Base-by-base conservation (phyloP, 2,888 invertebrate genomes). In the Lissonota sp. region DNA sequence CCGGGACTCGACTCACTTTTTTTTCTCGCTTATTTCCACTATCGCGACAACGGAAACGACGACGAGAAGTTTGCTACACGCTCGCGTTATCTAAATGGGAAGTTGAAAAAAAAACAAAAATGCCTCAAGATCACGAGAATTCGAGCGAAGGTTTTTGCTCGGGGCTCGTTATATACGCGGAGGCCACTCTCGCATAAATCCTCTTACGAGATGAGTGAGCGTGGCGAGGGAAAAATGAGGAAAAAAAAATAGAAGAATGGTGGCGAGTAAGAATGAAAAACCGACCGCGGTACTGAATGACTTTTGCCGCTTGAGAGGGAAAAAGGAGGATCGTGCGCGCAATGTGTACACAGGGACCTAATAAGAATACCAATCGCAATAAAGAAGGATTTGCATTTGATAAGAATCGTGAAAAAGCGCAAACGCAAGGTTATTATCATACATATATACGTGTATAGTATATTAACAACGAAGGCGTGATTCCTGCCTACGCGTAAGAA, bases 361-460 rank as follows among this genome's bases (percentile, higher is more conserved):
- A 82, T 82, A 82, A 82, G 82, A 82, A 82, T 82, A 86, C 89
- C 90, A 91, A 91, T 90, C 86, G 90, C 89, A 90, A 89, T 92
- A 91, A 91, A 92, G 87, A 87, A 90, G 90, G 90, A 90, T 91
- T 92, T 92, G 89, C 91, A 90, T 90, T 88, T 90, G 90, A 91
- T 91, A 91, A 91, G 89, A 86, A 87, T 87, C 87, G 86, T 87
- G 88, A 90, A 91, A 91, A 91, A 88, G 84, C 84, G 87, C 88
- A 84, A 26, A 83, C 86, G 88, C 87, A 88, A 88, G 89, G 86
- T 86, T 88, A 85, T 80, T 80, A 82, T 82, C 82, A 66, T 82
- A 66, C 78, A 79, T 82, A 69, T 62, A n/a, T 86, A 84, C 76
- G 37, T 14, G 63, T 66, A 70, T 62, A 72, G 63, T 66, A 70